phyloP scores from a whole-genome alignment of 2,797 vertebrate species.

The Perodicticus potto region DNA sequence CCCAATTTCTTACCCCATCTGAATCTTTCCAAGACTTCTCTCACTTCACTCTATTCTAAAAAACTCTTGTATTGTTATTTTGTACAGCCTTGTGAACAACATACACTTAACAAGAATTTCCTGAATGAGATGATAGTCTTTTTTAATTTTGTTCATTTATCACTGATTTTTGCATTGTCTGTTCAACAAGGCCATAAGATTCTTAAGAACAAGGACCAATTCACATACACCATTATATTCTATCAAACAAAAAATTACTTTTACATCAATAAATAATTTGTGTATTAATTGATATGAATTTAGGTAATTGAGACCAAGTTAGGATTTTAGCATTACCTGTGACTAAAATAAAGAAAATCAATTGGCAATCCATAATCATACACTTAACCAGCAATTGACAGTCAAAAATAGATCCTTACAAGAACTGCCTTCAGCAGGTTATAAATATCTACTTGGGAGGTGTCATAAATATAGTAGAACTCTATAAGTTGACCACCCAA shows the following conservation, averaged over 20 bases:
- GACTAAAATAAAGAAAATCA: slow-evolving; percentile 1
- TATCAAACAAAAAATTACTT: not conserved
- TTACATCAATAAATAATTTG: not conserved
- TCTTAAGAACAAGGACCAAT: not conserved
- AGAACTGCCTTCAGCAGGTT: not conserved
- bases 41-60: not conserved
- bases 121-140: not conserved
- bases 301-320: not conserved
- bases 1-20: not conserved
- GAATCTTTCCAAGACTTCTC: not conserved
- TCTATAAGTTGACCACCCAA: no score
- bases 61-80: not conserved
- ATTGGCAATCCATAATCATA: not conserved
- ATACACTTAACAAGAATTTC: not conserved
- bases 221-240: not conserved
- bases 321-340: not conserved
- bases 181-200: not conserved
- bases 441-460: not conserved
- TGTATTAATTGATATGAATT: slow-evolving; percentile 6
- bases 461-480: no score
- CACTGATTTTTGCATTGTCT: not conserved
- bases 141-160: not conserved
- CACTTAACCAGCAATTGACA: not conserved
- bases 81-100: not conserved
- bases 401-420: not conserved